Evolutionary conservation across 37 sponge, comb jelly and placozoan species (phyloP).

Genomic region (Cladorhizidae sp.): DNA sequence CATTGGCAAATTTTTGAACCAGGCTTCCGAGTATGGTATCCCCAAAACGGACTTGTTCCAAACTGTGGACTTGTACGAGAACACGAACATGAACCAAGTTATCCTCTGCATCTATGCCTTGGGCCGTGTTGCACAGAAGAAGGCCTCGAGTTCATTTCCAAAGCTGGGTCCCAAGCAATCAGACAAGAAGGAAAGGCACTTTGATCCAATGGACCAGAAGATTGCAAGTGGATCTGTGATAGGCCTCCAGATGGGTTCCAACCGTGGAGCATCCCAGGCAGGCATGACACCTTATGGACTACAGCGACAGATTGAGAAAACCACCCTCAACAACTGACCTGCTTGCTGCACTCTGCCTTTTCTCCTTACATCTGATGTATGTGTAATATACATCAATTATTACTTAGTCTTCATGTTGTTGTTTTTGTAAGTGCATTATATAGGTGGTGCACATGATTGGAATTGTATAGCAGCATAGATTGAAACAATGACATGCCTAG

Average conservation of each 20-base stretch:
- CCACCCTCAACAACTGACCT: conserved; percentile 10
- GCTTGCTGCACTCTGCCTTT: too few relatives aligned
- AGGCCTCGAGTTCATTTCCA: conserved; percentile 31
- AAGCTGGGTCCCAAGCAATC: conserved; percentile 88
- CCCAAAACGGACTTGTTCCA: conserved; percentile 84
- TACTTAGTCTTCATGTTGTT: too few relatives aligned
- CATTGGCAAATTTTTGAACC: conserved; percentile 82
- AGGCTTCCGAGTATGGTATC: conserved; percentile 70
- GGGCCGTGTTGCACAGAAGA: conserved; percentile 58
- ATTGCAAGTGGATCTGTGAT: conserved; percentile 66
- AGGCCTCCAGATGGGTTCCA: conserved; percentile 93
- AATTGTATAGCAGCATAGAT: too few relatives aligned
- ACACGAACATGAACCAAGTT: conserved; percentile 85
- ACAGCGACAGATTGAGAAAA: conserved; percentile 46
- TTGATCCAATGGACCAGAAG: conserved; percentile 65
- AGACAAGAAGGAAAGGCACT: conserved; percentile 48
- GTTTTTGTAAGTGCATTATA: too few relatives aligned
- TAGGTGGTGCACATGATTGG: too few relatives aligned
- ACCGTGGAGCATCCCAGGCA: conserved; percentile 88
- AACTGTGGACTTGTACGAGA: conserved; percentile 95
- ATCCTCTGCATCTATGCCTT: conserved; percentile 64
- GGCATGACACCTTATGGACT: conserved; percentile 82
- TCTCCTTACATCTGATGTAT: too few relatives aligned
- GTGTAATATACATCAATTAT: too few relatives aligned
- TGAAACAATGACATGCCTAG: too few relatives aligned